Percentiles rank a stretch among this genome's conserved stretches.
Conservation (phyloP, 1,140 invertebrate species). For the Pseudomyrmex sp. region DNA sequence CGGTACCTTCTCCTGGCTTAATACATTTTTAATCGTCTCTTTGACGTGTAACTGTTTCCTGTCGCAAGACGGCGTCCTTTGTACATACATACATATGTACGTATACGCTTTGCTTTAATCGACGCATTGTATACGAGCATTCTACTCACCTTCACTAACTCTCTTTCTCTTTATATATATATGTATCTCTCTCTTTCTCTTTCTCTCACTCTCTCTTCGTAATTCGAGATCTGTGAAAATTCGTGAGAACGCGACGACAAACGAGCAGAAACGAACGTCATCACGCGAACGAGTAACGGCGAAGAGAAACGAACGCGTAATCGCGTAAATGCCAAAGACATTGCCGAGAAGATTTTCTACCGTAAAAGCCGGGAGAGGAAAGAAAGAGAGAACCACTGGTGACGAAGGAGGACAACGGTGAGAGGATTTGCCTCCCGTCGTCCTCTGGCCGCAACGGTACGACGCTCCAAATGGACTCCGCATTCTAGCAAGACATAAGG, state of each 20-base stretch:
- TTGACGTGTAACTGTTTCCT: constrained; percentile 23
- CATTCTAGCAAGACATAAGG: constrained; percentile 57
- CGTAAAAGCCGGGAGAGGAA: neutral
- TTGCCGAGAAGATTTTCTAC: constrained; percentile 48
- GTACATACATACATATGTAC: constrained; percentile 15
- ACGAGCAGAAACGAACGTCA: neutral
- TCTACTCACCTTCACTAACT: neutral
- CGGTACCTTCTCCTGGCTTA: neutral
- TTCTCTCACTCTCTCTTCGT: neutral
- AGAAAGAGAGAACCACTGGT: neutral
- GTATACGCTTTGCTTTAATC: constrained; percentile 34
- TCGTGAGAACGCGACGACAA: constrained; percentile 44
- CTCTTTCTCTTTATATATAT: too few relatives aligned
- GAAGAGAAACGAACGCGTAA: constrained; percentile 25
- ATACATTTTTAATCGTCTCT: constrained; percentile 53
- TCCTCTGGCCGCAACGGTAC: constrained; percentile 42
- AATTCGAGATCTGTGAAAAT: constrained; percentile 50
- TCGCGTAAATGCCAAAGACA: constrained; percentile 57
- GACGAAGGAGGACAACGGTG: constrained; percentile 21
- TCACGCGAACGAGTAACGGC: constrained; percentile 25
- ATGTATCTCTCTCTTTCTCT: too few relatives aligned
- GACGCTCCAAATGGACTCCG: constrained; percentile 68
- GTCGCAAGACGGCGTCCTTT: constrained; percentile 37
- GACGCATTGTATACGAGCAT: constrained; percentile 35
- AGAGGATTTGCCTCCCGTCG: constrained; percentile 50